Percentiles rank a stretch among this genome's conserved stretches.
Evolutionary conservation across 2,113 vertebrate species (phyloP).

Genomic region (Rhineura floridana): DNA sequence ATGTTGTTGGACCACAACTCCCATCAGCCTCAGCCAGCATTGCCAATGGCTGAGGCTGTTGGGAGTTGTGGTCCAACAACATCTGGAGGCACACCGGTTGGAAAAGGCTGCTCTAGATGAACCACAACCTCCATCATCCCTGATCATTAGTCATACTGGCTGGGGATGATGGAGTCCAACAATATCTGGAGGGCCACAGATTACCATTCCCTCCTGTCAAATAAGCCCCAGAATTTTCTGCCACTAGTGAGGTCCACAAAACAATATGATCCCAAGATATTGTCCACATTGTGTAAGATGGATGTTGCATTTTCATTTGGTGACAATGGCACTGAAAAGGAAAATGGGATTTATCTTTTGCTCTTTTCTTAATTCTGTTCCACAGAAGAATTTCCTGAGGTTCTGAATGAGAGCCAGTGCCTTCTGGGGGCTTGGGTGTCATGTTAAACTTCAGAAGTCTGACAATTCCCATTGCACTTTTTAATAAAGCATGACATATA

Average conservation of each 20-base stretch:
- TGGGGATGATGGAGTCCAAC: too few relatives aligned
- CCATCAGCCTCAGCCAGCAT: too few relatives aligned
- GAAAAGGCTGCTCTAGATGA: too few relatives aligned
- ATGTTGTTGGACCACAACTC: too few relatives aligned
- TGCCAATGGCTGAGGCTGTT: too few relatives aligned
- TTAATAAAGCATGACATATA: constrained; percentile 52
- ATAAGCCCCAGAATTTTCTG: background rate
- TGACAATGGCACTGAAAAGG: background rate
- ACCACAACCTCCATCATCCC: too few relatives aligned
- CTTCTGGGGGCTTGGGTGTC: constrained; percentile 22
- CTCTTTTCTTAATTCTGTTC: constrained; percentile 11
- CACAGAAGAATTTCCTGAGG: background rate
- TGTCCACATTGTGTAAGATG: background rate
- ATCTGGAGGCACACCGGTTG: too few relatives aligned
- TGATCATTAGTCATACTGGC: too few relatives aligned
- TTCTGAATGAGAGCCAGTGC: background rate
- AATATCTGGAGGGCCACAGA: too few relatives aligned
- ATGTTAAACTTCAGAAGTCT: constrained; percentile 19
- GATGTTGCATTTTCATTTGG: background rate
- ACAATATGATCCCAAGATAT: background rate
- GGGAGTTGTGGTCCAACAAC: too few relatives aligned
- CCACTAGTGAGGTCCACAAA: background rate
- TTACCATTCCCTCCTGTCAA: too few relatives aligned
- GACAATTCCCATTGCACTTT: constrained; percentile 30
- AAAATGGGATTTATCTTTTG: background rate